Conservation (phyloP, 2,888 invertebrate species). For the Itoplectis maculator region DNA sequence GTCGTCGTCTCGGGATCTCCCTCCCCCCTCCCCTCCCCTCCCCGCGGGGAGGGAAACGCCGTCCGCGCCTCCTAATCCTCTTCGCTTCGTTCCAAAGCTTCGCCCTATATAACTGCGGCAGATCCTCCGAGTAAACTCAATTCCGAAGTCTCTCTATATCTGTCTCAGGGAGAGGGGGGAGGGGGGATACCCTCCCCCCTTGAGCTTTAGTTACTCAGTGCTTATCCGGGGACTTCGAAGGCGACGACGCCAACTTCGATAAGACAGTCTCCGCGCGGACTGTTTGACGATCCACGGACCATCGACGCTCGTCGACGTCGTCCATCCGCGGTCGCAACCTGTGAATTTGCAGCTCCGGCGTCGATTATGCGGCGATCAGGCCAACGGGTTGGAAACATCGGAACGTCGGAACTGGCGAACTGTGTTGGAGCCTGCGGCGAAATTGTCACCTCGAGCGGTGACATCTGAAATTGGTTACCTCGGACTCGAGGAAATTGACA, state of each 20-base stretch:
- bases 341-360: neutral
- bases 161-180: too few species aligned
- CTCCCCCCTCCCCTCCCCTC: too few species aligned
- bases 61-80: conserved; percentile 51
- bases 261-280: conserved; percentile 35
- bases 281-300: conserved; percentile 26
- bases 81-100: conserved; percentile 29
- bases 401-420: too few species aligned
- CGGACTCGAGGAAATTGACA: too few species aligned
- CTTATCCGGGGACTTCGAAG: conserved; percentile 23
- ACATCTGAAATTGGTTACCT: too few species aligned
- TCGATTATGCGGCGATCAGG: conserved; percentile 45
- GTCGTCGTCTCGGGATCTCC: conserved; percentile 32
- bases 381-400: conserved; percentile 30
- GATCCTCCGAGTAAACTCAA: too few species aligned
- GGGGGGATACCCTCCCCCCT: neutral
- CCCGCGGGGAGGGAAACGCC: conserved; percentile 20
- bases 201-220: conserved; percentile 3
- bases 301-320: neutral
- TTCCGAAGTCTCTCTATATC: neutral
- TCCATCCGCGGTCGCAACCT: neutral
- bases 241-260: conserved; percentile 30
- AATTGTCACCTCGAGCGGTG: too few species aligned
- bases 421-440: too few species aligned
- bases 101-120: neutral